Conservation (phyloP, 2,888 invertebrate species). For the Nephrocerus scutellatus region DNA sequence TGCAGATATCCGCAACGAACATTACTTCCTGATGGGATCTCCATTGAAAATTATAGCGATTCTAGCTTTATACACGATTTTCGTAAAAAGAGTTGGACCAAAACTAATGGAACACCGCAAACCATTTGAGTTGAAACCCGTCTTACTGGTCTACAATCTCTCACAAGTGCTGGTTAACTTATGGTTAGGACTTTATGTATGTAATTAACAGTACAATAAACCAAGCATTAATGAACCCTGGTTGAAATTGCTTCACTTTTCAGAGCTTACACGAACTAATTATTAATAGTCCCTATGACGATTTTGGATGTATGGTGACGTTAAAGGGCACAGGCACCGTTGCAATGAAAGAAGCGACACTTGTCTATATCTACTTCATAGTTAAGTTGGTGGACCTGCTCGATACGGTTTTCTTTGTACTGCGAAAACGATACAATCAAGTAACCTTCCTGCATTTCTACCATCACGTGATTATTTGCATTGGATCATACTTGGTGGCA, state of each 20-base stretch:
- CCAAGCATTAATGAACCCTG: too few relatives aligned
- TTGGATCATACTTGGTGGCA: conserved; percentile 53
- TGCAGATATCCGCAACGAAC: conserved; percentile 57
- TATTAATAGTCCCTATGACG: too few relatives aligned
- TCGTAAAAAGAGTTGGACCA: conserved; percentile 64
- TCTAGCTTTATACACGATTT: conserved; percentile 56
- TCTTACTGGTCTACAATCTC: conserved; percentile 60
- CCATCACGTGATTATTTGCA: conserved; percentile 63
- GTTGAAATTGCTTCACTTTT: too few relatives aligned
- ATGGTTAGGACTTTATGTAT: background rate
- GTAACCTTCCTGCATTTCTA: conserved; percentile 64
- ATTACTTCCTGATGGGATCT: conserved; percentile 58
- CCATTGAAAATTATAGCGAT: conserved; percentile 56
- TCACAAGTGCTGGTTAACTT: conserved; percentile 56
- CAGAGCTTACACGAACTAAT: too few relatives aligned
- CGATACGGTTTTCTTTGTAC: conserved; percentile 65
- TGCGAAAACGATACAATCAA: conserved; percentile 62
- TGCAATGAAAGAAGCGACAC: background rate
- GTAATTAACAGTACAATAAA: too few relatives aligned
- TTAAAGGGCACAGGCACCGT: background rate
- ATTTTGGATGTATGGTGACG: conserved; percentile 6
- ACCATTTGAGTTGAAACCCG: conserved; percentile 55
- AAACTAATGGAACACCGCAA: conserved; percentile 58
- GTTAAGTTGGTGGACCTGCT: conserved; percentile 58
- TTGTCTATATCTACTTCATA: conserved; percentile 53